Conservation (phyloP, 2,888 invertebrate species). For the Cephus spinipes region DNA sequence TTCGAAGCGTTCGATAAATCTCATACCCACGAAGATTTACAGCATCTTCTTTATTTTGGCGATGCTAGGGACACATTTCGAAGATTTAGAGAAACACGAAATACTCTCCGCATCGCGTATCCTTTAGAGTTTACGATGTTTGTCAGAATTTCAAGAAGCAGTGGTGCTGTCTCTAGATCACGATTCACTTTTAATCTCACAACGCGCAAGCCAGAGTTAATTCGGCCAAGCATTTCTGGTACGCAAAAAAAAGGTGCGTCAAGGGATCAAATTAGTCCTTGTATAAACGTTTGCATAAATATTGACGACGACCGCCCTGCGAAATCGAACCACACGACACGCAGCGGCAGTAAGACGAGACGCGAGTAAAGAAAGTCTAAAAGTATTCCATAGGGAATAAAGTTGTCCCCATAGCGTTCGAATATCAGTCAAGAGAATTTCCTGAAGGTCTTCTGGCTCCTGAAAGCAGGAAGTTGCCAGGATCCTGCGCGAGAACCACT, state of each 20-base stretch:
- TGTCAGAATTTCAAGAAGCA: conserved; percentile 7
- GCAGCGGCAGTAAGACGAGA: background rate
- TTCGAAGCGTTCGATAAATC: background rate
- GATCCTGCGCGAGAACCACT: background rate
- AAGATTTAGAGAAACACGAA: background rate
- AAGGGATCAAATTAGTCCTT: too few relatives aligned
- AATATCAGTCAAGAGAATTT: background rate
- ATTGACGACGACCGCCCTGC: background rate
- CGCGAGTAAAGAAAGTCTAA: background rate
- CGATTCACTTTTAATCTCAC: background rate
- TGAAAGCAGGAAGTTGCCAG: background rate
- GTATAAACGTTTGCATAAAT: background rate
- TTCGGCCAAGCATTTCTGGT: too few relatives aligned
- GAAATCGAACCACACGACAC: background rate
- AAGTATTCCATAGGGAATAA: background rate
- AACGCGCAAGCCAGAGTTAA: too few relatives aligned
- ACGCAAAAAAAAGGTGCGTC: too few relatives aligned
- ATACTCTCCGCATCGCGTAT: conserved; percentile 7
- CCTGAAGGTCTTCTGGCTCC: background rate
- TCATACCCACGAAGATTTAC: background rate
- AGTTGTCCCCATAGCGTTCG: background rate
- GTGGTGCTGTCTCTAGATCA: background rate
- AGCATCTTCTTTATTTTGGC: background rate
- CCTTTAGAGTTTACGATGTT: conserved; percentile 25
- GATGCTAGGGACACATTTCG: background rate